Base-by-base conservation (phyloP, 2,888 invertebrate genomes). In the Ennomos quercinarius region DNA sequence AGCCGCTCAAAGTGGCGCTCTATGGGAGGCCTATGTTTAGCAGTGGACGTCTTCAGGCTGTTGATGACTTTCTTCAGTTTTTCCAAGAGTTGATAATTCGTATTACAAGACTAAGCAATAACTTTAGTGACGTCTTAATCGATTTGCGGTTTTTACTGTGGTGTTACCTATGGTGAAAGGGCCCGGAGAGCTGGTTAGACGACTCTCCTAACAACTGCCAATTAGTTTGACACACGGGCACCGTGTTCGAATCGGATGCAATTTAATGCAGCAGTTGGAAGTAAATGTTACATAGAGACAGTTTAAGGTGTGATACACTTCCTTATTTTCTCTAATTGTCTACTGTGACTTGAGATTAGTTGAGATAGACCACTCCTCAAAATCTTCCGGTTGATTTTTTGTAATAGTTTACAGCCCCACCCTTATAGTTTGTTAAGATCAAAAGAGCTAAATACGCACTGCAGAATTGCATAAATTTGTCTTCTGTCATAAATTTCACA, bases 151-250 rank as follows among this genome's bases (percentile, higher is more conserved):
- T 42, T 42, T 51, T 42, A 12, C 51, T 42, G 36, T 76, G 80
- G 79, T 78, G 75, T 66, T 71, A 71, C 66, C 66, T 75, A 68
- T 68, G 76, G 87, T 80, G 86, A 86, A 86, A 86, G 85, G 84
- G 71, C 73, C 71, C 61, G 41, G 9, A 10, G 55, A 69, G 73
- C 80, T 68, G 46, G 78, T 71, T 63, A 43, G 61, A 74, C 81
- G 62, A 73, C 79, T 76, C 76, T 78, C 73, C 72, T 74, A 75
- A 73, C 74, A 74, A 74, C 72, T 75, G 61, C 71, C 72, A 76
- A 77, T 78, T 77, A 79, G 54, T 71, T 64, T 61, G 57, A 72
- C 69, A 64, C 48, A 41, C 53, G 38, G 43, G 42, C 42, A 39
- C 52, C 61, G 47, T 64, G 57, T 61, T 61, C 48, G 43, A 57